Base-by-base conservation (phyloP, 2,797 vertebrate genomes). In the Antrozous pallidus region DNA sequence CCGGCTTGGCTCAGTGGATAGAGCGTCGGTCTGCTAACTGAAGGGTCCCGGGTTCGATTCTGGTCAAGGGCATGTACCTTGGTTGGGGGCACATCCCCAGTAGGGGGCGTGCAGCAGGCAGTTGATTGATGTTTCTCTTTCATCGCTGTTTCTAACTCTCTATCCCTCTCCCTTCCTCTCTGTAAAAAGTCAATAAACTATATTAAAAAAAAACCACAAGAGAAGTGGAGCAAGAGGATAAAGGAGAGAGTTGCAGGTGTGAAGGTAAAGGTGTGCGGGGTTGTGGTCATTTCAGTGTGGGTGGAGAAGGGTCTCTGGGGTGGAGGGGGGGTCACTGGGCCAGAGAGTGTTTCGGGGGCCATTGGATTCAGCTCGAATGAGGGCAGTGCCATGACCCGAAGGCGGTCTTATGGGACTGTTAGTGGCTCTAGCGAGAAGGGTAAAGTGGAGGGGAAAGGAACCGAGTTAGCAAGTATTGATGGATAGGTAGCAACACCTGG, bases 161-260 rank as follows among this genome's bases (percentile, higher is more conserved):
- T n/a, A n/a, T n/a, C n/a, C n/a, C n/a, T n/a, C n/a, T n/a, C n/a
- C n/a, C n/a, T n/a, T n/a, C n/a, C n/a, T n/a, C n/a, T n/a, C n/a
- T n/a, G n/a, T n/a, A n/a, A n/a, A n/a, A n/a, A n/a, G n/a, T n/a
- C n/a, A n/a, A n/a, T n/a, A n/a, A n/a, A n/a, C n/a, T n/a, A n/a
- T n/a, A n/a, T n/a, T n/a, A n/a, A n/a, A n/a, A n/a, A n/a, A n/a
- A n/a, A n/a, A n/a, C n/a, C n/a, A 70, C 71, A 28, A 61, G 17
- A 93, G 90, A 93, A 58, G 20, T 95, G 80, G 61, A 88, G 28
- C 47, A 92, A 78, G 74, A 86, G 33, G 49, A 61, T 70, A 79
- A 89, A 93, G 26, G 47, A 5, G 22, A 71, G 56, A 88, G 45
- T 93, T 96, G 80, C 75, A 79, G 18, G 31, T 79, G 74, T 61